Base-by-base conservation (phyloP, 1,140 invertebrate genomes). In the Drosophila neocordata region DNA sequence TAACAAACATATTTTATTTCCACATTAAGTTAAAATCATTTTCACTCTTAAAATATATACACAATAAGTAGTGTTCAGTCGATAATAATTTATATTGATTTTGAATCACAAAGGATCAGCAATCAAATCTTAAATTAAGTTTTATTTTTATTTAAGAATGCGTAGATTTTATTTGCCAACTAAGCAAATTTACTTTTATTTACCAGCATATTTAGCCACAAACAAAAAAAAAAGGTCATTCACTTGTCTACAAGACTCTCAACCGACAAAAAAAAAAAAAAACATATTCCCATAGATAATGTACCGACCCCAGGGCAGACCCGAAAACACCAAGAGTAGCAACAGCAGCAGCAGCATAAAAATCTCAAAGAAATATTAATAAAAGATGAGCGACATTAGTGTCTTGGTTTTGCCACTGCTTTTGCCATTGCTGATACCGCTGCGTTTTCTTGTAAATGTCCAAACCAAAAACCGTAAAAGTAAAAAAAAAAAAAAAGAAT, bases 331-430 rank as follows among this genome's bases (percentile, higher is more conserved):
- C 66, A 18, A 65, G 20, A 64, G 62, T 15, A 75, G 35, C 34
- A 59, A 37, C 34, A 59, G 57, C 18, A 61, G 38, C 74, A 72
- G 48, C 48, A 61, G 60, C 65, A 73, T 78, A 82, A 88, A 87
- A 88, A 87, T 88, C 83, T 79, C 69, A 56, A 82, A 87, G 79
- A 87, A 87, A 83, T 88, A 88, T 88, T 88, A 87, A 87, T 88
- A 87, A 87, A 87, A 87, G 83, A 87, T 87, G 83, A 88, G 83
- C 83, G 69, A 87, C 75, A 87, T 87, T 87, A 87, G 84, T 88
- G 83, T 77, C 71, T 79, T 73, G 74, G 65, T 76, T 78, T 84
- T 52, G 71, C 41, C 27, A 59, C 65, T 62, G 34, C 65, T 12
- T 24, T 22, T 41, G 34, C 60, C 56, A 37, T 37, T 5, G 20